Evolutionary conservation across 2,113 vertebrate genomes (phyloP), one percentile per base, ranked within the genome.

Genomic region (Neodontobutis hainanensis): DNA sequence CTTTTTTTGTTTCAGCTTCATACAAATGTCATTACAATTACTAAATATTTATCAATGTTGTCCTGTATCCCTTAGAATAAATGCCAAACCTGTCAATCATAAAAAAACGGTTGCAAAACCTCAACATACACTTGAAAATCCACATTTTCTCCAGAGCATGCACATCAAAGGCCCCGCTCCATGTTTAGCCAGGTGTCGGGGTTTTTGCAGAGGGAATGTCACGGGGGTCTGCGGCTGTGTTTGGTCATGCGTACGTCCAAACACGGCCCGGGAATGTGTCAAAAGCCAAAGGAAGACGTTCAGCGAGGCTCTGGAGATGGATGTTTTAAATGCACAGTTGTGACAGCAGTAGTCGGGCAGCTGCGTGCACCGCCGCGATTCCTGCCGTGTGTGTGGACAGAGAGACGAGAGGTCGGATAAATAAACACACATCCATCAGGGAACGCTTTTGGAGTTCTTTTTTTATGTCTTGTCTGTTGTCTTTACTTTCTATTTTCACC

Each of bases 141-240:
- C n/a, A 32, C 61, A 75, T n/a, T 46, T 59, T 42, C 46, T 68
- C 48, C 15, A 35, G 34, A 49, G 35, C 50, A 8, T 58, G 59
- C 16, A 61, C 61, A 70, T 75, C 62, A 87, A 71, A 83, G 58
- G 64, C 66, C 47, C 70, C 19, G 53, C 74, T 81, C 36, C 43
- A n/a, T 87, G 73, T 83, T 86, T 76, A 60, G 70, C 68, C 83
- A 89, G 81, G 84, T 88, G 78, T 71, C 62, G 65, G 47, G 59
- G 36, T 61, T 80, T 80, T 44, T 59, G 48, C 38, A 34, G 47
- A 52, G 14, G 56, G 62, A 60, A 65, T 60, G 35, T 80, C 45
- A 66, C 58, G 58, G 81, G 82, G 79, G 81, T 83, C 58, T 52
- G 0, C 45, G 27, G 52, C 34, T 68, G 51, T 32, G 32, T 57